Base-by-base conservation (phyloP, 2,888 invertebrate species). In the Ellobium chinense region DNA sequence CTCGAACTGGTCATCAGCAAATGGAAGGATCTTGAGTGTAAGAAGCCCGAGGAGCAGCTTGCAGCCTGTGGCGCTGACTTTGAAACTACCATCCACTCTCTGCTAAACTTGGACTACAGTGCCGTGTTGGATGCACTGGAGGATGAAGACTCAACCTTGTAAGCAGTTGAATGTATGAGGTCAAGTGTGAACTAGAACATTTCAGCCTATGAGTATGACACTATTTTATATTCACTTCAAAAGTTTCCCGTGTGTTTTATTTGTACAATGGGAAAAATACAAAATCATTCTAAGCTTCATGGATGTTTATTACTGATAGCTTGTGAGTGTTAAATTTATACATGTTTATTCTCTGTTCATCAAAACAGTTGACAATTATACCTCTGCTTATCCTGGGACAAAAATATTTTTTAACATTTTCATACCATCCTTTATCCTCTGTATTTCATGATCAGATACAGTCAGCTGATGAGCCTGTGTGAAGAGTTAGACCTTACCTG, bases 1-100 rank as follows among this genome's bases (percentile, higher is more conserved):
- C 58, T 78, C 9, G 62, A 60, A 31, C 39, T 70, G n/a, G 62
- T 46, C 4, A 69, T 78, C 31, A 62, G 24, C 18, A 24, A 46
- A n/a, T 62, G 69, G 70, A 70, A 29, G n/a, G 21, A n/a, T 39
- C 46, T 78, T 24, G 29, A 70, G 18, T 78, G 78, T 70, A 21
- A 69, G 14, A 7, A 29, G 34, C 69, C 69, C 27, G 70, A 69
- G n/a, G 70, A 69, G 24, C 69, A 62, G 54, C 31, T 78, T 9
- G 46, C 29, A 27, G 31, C 37, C 5, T 78, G 78, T 34, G 4
- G 5, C 21, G 29, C 39, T 27, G 24, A 70, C 29, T 78, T 70
- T 27, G 62, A 78, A 34, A 46, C 34, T 7, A 12, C 37, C n/a
- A 18, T 62, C 12, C 29, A 78, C 18, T 27, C 7, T 5, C 7